Evolutionary conservation across 2,888 invertebrate species (phyloP).

Genomic region (Cyaniris semiargus): DNA sequence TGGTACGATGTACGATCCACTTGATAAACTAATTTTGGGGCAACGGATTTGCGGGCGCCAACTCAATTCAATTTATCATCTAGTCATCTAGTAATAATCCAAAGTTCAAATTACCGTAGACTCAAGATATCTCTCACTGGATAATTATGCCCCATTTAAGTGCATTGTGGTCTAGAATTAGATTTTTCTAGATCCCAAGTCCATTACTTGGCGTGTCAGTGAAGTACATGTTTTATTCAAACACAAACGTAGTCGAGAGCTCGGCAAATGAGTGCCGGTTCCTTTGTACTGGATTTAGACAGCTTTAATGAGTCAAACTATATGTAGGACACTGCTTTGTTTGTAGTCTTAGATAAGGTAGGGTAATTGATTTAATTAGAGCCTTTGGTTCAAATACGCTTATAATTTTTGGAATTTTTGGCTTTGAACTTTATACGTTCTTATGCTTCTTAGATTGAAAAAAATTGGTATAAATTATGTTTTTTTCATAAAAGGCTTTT

Average conservation of each 20-base stretch:
- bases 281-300: slow-evolving; percentile 29
- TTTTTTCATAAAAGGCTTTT: too few species aligned
- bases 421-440: too few species aligned
- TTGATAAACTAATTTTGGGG: too few species aligned
- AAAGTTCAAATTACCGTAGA: background rate
- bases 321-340: slow-evolving; percentile 17
- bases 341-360: background rate
- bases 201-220: slow-evolving; percentile 9
- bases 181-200: slow-evolving; percentile 24
- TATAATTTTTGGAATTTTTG: too few species aligned
- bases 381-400: background rate
- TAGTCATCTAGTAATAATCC: too few species aligned
- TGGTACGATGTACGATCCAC: too few species aligned
- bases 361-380: background rate
- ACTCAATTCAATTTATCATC: too few species aligned
- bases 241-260: slow-evolving; percentile 9
- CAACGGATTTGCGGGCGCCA: too few species aligned
- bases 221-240: slow-evolving; percentile 31
- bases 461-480: too few species aligned
- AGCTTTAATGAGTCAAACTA: slow-evolving; percentile 9
- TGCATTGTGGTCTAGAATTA: slow-evolving; percentile 34
- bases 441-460: too few species aligned
- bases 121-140: background rate
- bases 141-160: background rate
- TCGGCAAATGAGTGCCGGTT: background rate